Percentiles rank a stretch among this genome's conserved stretches.
Evolutionary conservation across 2,797 vertebrate genomes (phyloP).

Genomic region (Zalophus californianus): DNA sequence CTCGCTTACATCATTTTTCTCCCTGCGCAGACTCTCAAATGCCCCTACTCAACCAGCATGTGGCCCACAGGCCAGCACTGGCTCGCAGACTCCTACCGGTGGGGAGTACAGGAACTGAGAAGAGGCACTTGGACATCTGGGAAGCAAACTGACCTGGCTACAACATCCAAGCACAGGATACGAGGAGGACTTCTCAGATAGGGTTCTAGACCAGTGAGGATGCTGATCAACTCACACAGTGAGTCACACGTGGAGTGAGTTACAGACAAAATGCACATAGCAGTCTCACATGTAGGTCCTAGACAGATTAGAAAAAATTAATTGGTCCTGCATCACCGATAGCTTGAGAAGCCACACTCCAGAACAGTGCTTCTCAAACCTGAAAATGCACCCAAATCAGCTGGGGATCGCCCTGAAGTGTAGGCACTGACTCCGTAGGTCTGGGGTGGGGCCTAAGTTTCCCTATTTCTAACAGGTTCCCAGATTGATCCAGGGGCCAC

Average conservation of each 20-base stretch:
- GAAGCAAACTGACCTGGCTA: neutral
- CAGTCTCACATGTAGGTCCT: neutral
- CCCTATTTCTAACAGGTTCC: constrained; percentile 1
- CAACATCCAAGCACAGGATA: neutral
- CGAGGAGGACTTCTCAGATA: neutral
- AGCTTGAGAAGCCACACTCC: neutral
- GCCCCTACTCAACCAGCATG: neutral
- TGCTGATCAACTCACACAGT: neutral
- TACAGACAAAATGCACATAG: neutral
- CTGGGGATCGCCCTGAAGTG: neutral
- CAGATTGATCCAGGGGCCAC: neutral
- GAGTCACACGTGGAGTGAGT: neutral
- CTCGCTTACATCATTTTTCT: neutral
- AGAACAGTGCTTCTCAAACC: neutral
- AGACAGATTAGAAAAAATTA: neutral
- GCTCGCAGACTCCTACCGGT: neutral
- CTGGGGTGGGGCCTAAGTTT: neutral
- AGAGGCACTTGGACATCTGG: neutral
- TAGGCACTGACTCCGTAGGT: neutral
- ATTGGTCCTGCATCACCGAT: neutral
- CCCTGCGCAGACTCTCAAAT: neutral
- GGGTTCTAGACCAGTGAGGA: neutral
- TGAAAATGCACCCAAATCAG: neutral
- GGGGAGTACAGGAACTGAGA: neutral
- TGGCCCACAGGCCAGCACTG: neutral